Base-by-base conservation (phyloP, 2,888 invertebrate genomes). In the Drosophila helvetica region DNA sequence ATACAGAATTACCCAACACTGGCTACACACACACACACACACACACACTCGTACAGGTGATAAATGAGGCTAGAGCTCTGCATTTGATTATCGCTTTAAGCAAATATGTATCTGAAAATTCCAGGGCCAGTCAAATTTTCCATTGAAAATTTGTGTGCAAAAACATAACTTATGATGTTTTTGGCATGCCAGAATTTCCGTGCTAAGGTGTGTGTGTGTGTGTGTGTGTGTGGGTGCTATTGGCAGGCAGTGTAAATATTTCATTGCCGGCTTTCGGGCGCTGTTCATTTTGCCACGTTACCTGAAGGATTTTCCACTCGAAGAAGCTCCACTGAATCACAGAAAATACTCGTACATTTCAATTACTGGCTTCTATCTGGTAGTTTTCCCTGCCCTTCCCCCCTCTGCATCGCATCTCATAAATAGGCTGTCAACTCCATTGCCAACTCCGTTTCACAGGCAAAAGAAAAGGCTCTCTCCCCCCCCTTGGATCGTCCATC, bases 41-140 rank as follows among this genome's bases (percentile, higher is more conserved):
- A 45, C 45, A 51, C 8, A 55, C 22, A 33, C 27, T 48, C 27
- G 33, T 47, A 53, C 61, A 61, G 68, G 65, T 80, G 77, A 83
- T 86, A 83, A 83, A 83, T 83, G 78, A 78, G 59, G 74, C 70
- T 69, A 53, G 53, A 50, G 43, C 61, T 66, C 74, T 78, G 83
- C 78, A 83, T 83, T 83, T 83, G 79, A 83, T 79, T 86, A 86
- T 80, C 83, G 74, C 25, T 74, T 82, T 63, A 74, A 75, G 72
- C 61, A 59, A 61, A 53, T 67, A 55, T 63, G 42, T 67, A 59
- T 46, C 47, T 33, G 43, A 42, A 67, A 67, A 46, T 66, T 50
- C 55, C 42, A 52, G 38, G 52, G 47, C 56, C 15, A 33, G 48
- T 46, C 46, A 57, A 77, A 63, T 67, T 59, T 69, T 67, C 65